Base-by-base conservation (phyloP, 2,113 vertebrate genomes). In the Entomyzon cyanotis region DNA sequence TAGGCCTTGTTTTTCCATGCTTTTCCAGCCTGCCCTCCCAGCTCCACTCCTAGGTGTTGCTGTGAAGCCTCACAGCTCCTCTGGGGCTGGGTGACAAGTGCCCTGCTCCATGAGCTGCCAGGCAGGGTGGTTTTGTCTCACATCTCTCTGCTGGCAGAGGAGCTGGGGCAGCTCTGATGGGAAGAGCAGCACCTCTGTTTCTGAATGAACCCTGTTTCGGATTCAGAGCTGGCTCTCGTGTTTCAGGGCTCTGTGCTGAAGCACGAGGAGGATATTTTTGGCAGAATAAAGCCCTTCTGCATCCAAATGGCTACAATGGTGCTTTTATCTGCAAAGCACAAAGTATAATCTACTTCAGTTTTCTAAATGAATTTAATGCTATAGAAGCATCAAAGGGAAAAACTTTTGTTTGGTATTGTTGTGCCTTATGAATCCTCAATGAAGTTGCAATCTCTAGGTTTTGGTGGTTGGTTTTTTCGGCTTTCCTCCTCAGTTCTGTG, bases 391-490 rank as follows among this genome's bases (percentile, higher is more conserved):
- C 74, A 81, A 80, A 90, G 69, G 58, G 30, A 8, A 85, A 79
- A 75, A 41, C 17, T 28, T 46, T 37, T 82, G 18, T 44, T 92
- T 87, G 42, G 37, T 53, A 9, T 58, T 83, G 44, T 87, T 60
- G 81, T 17, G 70, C 67, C 23, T 75, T 73, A 15, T 76, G 89
- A 95, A 95, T 94, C 58, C 80, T 91, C 87, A 94, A 56, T 76
- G 87, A 89, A 87, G 58, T 65, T 76, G 42, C 41, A 65, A 14
- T 79, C n/a, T 83, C 73, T 47, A 17, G 33, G 15, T 59, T 87
- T 78, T 33, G 12, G 20, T 47, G 23, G n/a, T 8, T 82, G n/a
- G 1, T 33, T 69, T 81, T 76, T 92, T 31, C 7, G 47, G 55
- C 37, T 83, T 87, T 90, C 27, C 1, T 89, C 27, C 21, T 82